These are phyloP conservation scores for Cloeon dipterum DNA, from an alignment of 2,888 invertebrate genomes.

Conservation along the genomic window DNA sequence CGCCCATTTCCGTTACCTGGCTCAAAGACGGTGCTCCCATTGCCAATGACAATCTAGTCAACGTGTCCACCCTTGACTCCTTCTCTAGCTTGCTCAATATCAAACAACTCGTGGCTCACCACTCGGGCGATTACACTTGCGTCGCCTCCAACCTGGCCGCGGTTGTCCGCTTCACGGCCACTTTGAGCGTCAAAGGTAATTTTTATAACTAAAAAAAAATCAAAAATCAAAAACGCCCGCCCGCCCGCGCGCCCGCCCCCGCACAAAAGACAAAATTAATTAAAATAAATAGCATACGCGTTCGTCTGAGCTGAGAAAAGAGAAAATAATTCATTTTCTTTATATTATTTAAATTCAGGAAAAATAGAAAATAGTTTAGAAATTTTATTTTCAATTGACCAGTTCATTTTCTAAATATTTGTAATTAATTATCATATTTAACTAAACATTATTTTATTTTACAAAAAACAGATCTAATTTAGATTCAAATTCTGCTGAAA, in stretches of 20 bases:
- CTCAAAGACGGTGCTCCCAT: conserved; percentile 55
- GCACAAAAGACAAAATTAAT: too few relatives aligned
- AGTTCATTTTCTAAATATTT: too few relatives aligned
- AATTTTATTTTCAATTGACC: neutral
- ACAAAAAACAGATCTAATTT: too few relatives aligned
- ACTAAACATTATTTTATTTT: too few relatives aligned
- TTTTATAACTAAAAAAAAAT: neutral
- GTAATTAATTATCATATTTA: too few relatives aligned
- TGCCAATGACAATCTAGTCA: conserved; percentile 38
- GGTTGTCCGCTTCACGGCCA: conserved; percentile 55
- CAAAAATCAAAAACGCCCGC: too few relatives aligned
- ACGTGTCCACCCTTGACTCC: conserved; percentile 47
- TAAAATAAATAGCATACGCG: too few relatives aligned
- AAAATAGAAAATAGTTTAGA: neutral
- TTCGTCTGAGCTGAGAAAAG: too few relatives aligned
- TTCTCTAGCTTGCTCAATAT: conserved; percentile 57
- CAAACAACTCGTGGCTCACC: conserved; percentile 47
- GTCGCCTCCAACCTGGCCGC: conserved; percentile 57
- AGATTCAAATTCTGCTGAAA: too few relatives aligned
- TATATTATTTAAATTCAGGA: too few relatives aligned
- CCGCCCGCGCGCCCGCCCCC: too few relatives aligned
- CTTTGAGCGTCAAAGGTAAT: conserved; percentile 62
- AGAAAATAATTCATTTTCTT: too few relatives aligned
- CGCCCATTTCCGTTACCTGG: conserved; percentile 58
- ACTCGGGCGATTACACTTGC: conserved; percentile 56